Base-by-base conservation (phyloP, 2,888 invertebrate genomes). In the Ennomos quercinarius region DNA sequence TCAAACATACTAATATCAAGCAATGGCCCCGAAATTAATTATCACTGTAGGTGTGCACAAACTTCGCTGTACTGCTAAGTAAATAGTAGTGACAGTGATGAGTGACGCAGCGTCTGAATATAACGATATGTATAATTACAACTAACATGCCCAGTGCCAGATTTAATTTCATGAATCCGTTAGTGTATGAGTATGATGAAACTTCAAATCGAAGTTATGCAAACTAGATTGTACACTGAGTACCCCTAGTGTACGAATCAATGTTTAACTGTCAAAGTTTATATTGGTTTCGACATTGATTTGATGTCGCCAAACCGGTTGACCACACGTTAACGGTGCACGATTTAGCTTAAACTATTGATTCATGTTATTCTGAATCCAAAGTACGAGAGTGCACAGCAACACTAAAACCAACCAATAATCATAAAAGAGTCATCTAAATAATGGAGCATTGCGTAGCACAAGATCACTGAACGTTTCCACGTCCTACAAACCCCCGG, bases 401-500 rank as follows among this genome's bases (percentile, higher is more conserved):
- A 8, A 40, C 1, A 39, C 1, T 9, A 27, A 8, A 27, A 11
- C 17, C 36, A 45, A 9, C 27, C 40, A 44, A n/a, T n/a, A n/a
- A n/a, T n/a, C n/a, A n/a, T 13, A 45, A 34, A 10, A 10, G n/a
- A 12, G 34, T 37, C 45, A 10, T 49, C 34, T 44, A 17, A 11
- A 49, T 45, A 52, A 35, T 35, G 35, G 38, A 45, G 49, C 51
- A 47, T 60, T 41, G 36, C 47, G 34, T 40, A 58, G 54, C 63
- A 74, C 79, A 81, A 81, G 80, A 82, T 80, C 80, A 78, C 61
- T 79, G 76, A 80, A 78, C 82, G 78, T 71, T 71, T 70, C 65
- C 63, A 61, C 74, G 72, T 70, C 72, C 70, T 73, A 71, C 68
- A 74, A 74, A 75, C 68, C 73, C 76, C 70, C 67, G 49, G 73